These are phyloP conservation scores for Lutjanus argentimaculatus DNA, from an alignment of 2,797 vertebrate species.

Conservation along the genomic window DNA sequence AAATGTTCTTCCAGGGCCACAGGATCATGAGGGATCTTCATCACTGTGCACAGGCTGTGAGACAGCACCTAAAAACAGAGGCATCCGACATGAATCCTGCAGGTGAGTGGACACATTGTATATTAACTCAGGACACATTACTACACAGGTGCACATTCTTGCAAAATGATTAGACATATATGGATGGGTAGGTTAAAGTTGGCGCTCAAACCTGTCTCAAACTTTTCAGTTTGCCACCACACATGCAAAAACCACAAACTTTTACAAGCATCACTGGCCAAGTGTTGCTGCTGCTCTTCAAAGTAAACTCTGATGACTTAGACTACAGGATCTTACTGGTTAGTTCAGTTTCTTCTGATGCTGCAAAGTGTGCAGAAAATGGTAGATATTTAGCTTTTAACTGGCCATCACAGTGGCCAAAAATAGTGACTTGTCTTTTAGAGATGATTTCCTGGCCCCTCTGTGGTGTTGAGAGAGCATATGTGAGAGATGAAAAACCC, in stretches of 20 bases:
- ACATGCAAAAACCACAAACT: constrained; percentile 1
- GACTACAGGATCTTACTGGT: background rate
- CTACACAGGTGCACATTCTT: background rate
- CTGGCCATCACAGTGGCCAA: background rate
- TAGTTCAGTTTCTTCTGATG: background rate
- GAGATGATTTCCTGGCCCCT: constrained; percentile 12
- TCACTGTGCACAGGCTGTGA: constrained; percentile 94
- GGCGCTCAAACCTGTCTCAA: background rate
- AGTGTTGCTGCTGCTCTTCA: constrained; percentile 28
- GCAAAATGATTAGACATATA: background rate
- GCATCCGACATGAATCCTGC: background rate
- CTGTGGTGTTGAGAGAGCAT: constrained; percentile 26
- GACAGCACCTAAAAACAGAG: constrained; percentile 91
- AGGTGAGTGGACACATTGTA: background rate
- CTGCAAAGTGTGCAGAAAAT: background rate
- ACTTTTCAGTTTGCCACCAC: background rate
- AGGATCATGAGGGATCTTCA: constrained; percentile 95
- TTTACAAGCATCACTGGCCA: constrained; percentile 47
- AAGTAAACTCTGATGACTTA: background rate
- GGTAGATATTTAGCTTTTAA: background rate
- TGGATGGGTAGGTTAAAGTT: background rate
- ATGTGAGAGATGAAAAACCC: constrained; percentile 36
- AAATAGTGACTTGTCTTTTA: constrained; percentile 3
- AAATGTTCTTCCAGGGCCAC: constrained; percentile 96
- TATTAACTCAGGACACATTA: background rate